Evolutionary conservation across 2,888 invertebrate genomes (phyloP), one percentile per base, ranked within the genome.

Genomic region (Meloe dianella): DNA sequence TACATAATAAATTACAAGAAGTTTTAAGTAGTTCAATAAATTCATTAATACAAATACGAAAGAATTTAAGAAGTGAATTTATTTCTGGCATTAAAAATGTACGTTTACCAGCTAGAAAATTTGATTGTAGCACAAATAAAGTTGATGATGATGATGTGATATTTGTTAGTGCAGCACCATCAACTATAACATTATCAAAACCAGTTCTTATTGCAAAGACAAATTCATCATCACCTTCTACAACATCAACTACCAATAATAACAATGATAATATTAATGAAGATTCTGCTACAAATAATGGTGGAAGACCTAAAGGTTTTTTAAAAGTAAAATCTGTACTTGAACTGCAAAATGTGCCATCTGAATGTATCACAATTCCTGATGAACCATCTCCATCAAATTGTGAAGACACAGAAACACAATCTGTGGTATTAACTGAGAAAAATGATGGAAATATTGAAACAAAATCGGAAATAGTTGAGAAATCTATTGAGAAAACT

Each of bases 1-100:
- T 89, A 24, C 88, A 89, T 74, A 87, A 84, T 76, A 84, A 84
- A 57, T 78, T 89, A 58, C 89, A 89, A 68, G 85, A 87, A 62
- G 79, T 87, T 56, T 75, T 89, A 60, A 86, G 84, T 69, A 87
- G 86, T 0, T 87, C 88, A 0, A 82, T 86, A 30, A 85, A 84
- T 69, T 84, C 87, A 64, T 85, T 89, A 68, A 83, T 83, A 59
- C 87, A 88, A 78, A 85, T 89, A 32, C 80, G 86, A 58, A 86
- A 87, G 60, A 88, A 86, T 79, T 79, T 89, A 12, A 58, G 68
- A 47, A 85, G 84, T 56, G 88, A 87, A 60, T 85, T 88, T 66
- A 86, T 87, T 74, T 79, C 83, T 56, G 88, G 86, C 77, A 72
- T 88, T 38, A 75, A 80, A 59, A 82, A 78, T 41, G 73, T 81